A percentile compares a stretch with the other conserved stretches of the same genome.
These are phyloP conservation scores for Smithornis capensis DNA, from an alignment of 2,113 vertebrate genomes.

Conservation along the genomic window DNA sequence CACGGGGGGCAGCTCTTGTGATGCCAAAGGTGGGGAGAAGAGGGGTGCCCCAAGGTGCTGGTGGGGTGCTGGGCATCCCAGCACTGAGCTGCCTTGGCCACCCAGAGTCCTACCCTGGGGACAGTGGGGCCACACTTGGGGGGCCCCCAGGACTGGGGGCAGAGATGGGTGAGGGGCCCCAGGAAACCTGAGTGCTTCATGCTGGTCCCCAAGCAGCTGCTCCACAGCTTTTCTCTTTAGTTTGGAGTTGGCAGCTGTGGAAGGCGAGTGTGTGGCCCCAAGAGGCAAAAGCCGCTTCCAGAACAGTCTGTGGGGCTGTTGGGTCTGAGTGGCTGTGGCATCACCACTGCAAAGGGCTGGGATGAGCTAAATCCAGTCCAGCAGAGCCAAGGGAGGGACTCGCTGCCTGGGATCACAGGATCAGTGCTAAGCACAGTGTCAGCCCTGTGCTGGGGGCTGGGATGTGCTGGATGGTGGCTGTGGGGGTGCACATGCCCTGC, in stretches of 20 bases:
- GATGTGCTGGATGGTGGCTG: accelerated
- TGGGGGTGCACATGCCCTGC: accelerated
- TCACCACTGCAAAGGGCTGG: accelerated
- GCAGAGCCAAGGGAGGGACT: background rate
- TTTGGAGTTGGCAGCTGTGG: accelerated
- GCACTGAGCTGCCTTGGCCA: background rate
- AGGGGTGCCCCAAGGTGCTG: background rate
- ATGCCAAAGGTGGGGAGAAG: accelerated
- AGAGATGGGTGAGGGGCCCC: accelerated
- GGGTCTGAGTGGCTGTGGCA: accelerated
- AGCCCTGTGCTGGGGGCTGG: accelerated
- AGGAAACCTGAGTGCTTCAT: accelerated
- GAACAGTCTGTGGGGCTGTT: background rate
- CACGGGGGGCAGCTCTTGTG: accelerated
- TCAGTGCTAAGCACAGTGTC: accelerated
- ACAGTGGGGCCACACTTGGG: accelerated
- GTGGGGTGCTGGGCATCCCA: background rate
- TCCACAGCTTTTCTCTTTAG: background rate
- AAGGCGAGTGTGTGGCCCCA: accelerated
- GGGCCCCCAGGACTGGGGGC: background rate
- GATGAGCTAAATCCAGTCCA: accelerated
- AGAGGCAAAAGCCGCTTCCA: background rate
- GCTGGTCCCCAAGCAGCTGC: accelerated
- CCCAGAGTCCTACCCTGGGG: background rate
- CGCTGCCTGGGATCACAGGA: accelerated